A percentile compares a stretch with the other conserved stretches of the same genome.
Conservation (phyloP, 2,888 invertebrate species). For the Luperina testacea region DNA sequence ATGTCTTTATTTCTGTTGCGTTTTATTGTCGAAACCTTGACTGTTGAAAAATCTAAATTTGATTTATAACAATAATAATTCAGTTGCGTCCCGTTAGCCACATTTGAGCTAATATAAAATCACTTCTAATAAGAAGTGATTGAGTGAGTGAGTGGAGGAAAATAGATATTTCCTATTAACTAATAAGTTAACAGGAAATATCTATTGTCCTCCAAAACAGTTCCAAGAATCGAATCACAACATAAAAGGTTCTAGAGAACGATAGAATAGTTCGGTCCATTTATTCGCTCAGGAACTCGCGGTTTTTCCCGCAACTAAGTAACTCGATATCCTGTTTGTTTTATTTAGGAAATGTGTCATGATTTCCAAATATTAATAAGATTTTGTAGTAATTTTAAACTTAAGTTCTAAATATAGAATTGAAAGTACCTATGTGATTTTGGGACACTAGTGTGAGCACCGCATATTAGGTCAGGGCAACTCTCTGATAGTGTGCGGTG, state of each 20-base stretch:
- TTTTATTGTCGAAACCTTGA: neutral
- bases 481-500: neutral
- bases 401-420: neutral
- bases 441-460: neutral
- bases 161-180: too few relatives aligned
- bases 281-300: neutral
- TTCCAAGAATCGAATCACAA: constrained; percentile 2
- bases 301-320: neutral
- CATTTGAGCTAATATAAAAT: neutral
- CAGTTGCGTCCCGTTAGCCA: too few relatives aligned
- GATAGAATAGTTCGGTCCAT: neutral
- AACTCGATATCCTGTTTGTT: constrained; percentile 19
- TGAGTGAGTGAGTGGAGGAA: too few relatives aligned
- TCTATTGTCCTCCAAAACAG: neutral
- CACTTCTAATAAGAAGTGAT: neutral
- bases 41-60: too few relatives aligned
- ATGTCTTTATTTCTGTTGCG: neutral
- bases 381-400: neutral
- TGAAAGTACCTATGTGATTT: neutral
- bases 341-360: neutral
- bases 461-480: neutral
- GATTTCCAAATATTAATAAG: neutral
- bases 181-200: neutral
- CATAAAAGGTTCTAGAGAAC: neutral
- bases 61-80: too few relatives aligned